Conservation (phyloP, 2,113 vertebrate species). For the Meleagris gallopavo region DNA sequence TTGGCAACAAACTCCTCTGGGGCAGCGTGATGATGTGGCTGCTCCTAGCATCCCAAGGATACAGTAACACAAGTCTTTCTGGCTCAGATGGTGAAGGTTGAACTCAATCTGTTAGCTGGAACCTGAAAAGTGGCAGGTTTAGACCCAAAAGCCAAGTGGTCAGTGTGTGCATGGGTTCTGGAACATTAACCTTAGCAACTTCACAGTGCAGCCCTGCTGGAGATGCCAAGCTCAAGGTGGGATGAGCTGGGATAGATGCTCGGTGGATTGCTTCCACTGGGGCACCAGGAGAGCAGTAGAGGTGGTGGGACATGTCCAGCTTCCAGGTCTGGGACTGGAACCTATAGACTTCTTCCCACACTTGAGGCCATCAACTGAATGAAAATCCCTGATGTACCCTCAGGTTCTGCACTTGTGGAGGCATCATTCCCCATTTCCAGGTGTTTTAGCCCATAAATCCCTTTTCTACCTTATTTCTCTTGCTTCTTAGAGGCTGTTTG, state of each 20-base stretch:
- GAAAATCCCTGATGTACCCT: neutral
- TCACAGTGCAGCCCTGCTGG: accelerated
- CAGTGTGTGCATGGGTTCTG: accelerated
- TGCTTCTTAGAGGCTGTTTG: neutral
- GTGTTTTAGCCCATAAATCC: neutral
- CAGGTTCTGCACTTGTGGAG: neutral
- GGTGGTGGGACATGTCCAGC: accelerated
- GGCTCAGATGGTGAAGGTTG: neutral
- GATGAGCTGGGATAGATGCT: neutral
- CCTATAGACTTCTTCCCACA: neutral
- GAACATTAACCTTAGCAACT: neutral
- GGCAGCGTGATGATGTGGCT: neutral
- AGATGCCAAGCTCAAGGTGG: neutral
- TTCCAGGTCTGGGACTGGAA: accelerated
- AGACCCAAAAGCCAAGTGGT: neutral
- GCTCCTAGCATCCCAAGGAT: neutral
- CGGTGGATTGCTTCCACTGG: neutral
- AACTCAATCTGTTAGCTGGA: accelerated
- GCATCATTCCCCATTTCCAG: neutral
- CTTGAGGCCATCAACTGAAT: accelerated
- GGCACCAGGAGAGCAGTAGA: neutral
- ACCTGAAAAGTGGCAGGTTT: neutral
- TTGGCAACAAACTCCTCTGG: neutral
- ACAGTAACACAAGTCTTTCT: neutral
- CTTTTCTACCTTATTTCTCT: neutral